These are phyloP conservation scores for Drosophila saltans DNA, from an alignment of 1,140 invertebrate species.

Conservation along the genomic window DNA sequence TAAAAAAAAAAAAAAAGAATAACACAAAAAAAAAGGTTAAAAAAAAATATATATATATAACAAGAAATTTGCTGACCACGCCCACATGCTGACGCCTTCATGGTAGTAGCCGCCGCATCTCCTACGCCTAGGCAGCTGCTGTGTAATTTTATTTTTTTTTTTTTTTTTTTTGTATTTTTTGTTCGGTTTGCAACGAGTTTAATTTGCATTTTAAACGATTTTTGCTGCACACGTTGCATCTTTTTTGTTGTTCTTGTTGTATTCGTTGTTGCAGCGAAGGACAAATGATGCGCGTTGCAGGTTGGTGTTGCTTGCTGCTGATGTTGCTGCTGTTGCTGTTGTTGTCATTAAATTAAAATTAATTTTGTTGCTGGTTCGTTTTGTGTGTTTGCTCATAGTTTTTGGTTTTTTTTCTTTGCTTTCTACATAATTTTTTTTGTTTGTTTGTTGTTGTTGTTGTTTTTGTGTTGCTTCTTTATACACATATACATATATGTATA, in stretches of 20 bases:
- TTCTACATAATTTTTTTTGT: constrained; percentile 37
- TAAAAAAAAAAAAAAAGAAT: background rate
- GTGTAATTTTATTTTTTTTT: constrained; percentile 7
- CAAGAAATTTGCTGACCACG: constrained; percentile 33
- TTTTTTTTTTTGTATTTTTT: constrained; percentile 31
- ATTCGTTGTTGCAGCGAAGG: background rate
- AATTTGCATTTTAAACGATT: constrained; percentile 82
- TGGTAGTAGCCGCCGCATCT: too few species aligned
- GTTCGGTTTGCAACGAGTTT: constrained; percentile 43
- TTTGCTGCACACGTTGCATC: constrained; percentile 79
- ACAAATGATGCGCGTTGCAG: constrained; percentile 8
- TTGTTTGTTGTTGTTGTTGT: constrained; percentile 7
- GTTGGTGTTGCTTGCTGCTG: constrained; percentile 40
- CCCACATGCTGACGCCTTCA: constrained; percentile 25
- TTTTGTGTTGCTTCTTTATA: constrained; percentile 6
- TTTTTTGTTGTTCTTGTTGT: constrained; percentile 41
- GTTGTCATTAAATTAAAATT: constrained; percentile 77
- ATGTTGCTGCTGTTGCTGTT: constrained; percentile 46
- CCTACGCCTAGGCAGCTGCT: background rate
- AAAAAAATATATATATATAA: background rate
- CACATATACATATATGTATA: background rate
- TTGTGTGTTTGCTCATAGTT: constrained; percentile 58
- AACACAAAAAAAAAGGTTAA: background rate
- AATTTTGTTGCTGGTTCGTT: constrained; percentile 57
- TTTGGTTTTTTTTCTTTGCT: constrained; percentile 19